Evolutionary conservation across 2,888 invertebrate species (phyloP), one percentile per base, ranked within the genome.

Genomic region (Epistrophe grossulariae): DNA sequence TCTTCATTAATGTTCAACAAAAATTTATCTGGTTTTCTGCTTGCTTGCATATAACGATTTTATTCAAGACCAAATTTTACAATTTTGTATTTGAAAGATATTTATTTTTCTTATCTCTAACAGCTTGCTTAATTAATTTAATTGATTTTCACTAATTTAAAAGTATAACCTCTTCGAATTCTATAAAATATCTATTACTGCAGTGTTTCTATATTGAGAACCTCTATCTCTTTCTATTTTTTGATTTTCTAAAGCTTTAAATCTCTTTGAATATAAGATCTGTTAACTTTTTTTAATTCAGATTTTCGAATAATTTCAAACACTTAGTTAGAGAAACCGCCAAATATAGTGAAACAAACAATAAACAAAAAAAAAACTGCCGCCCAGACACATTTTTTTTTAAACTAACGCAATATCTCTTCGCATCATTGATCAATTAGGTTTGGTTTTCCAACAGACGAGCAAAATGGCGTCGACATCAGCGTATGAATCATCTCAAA

Each of bases 361-460:
- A 24, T 24, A 24, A 24, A 52, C n/a, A 24, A 24, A 55, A 57
- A 52, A 19, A 59, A 68, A 77, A 79, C 79, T 70, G 62, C 72
- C 74, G 68, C 50, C 48, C 71, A 88, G 80, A 83, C 76, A 84
- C 83, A 83, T 73, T 84, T 83, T 91, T 91, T 92, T 91, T 89
- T 90, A 90, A 92, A 93, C 93, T 93, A 93, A 94, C 94, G 93
- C 93, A 93, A 90, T 93, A 91, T 93, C 93, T 92, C 92, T 92
- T 91, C 93, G 92, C 93, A 94, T 94, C 93, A 94, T 94, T 94
- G 95, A 95, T 95, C 95, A 96, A 96, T 96, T 97, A 98, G 98
- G 98, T 98, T 96, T 98, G 98, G 98, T 98, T 98, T 97, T 98
- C 98, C 95, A 98, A 98, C 97, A 97, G 98, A 97, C 97, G 98